Conservation (phyloP, 1,140 invertebrate genomes). For the Archivesica marissinica region DNA sequence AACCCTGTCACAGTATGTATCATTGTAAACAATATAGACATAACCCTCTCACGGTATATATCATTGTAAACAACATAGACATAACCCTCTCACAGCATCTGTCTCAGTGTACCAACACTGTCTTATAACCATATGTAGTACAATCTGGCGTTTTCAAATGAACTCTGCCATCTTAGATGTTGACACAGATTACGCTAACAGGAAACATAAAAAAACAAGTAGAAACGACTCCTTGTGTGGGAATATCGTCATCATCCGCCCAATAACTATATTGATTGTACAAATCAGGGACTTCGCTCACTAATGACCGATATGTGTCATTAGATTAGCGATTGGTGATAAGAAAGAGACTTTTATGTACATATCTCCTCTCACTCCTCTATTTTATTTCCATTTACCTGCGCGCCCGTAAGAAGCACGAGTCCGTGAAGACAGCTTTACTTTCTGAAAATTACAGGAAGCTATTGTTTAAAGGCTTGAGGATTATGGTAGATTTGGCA, state of each 20-base stretch:
- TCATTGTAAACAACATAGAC: no score
- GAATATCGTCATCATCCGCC: conserved; percentile 13
- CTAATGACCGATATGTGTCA: conserved; percentile 34
- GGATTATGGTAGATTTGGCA: conserved; percentile 8
- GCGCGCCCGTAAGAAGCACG: conserved; percentile 1
- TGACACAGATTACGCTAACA: not conserved
- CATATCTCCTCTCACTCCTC: not conserved
- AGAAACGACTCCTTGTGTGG: conserved; percentile 14
- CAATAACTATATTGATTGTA: not conserved
- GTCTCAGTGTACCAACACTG: no score
- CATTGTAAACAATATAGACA: no score
- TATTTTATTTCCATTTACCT: conserved; percentile 5
- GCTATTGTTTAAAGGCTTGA: conserved; percentile 13
- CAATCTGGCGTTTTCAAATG: no score
- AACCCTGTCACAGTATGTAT: no score
- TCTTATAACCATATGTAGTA: no score
- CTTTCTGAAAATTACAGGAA: not conserved
- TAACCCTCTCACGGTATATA: no score
- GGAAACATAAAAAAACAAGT: not conserved
- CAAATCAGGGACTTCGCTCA: conserved; percentile 7
- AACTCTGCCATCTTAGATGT: not conserved
- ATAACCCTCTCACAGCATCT: no score
- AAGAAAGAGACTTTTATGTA: conserved; percentile 32
- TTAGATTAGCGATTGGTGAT: conserved; percentile 32
- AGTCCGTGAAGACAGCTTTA: conserved; percentile 32